These are phyloP conservation scores for Desmophyllum pertusum DNA, from an alignment of 92 coral and sea anemone genomes.

Conservation along the genomic window DNA sequence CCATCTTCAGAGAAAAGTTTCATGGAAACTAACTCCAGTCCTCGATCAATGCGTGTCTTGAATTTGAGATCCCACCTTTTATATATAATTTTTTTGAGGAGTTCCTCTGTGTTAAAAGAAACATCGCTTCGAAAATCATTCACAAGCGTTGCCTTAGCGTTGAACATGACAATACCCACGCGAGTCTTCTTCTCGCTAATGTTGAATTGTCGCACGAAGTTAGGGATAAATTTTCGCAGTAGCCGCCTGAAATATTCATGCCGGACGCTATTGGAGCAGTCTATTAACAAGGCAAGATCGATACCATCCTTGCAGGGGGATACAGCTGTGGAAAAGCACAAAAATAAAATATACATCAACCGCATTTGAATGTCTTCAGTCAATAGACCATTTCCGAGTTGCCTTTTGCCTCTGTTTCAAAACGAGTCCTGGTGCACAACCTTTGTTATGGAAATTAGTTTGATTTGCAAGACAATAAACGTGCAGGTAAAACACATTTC, in stretches of 20 bases:
- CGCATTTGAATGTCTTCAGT: too few species aligned
- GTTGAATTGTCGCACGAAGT: not conserved
- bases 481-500: too few species aligned
- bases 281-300: conserved; percentile 3
- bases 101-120: not conserved
- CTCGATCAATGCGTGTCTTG: conserved; percentile 11
- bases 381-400: too few species aligned
- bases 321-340: too few species aligned
- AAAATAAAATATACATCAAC: too few species aligned
- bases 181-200: not conserved
- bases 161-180: not conserved
- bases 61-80: not conserved
- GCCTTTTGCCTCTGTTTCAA: too few species aligned
- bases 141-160: not conserved
- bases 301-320: not conserved
- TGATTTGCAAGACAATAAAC: too few species aligned
- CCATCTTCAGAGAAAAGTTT: not conserved
- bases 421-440: too few species aligned
- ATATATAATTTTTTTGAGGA: not conserved
- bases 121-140: not conserved
- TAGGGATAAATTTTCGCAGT: not conserved
- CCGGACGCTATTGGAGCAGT: not conserved
- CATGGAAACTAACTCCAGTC: not conserved
- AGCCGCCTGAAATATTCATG: not conserved
- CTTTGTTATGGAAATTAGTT: too few species aligned